Conservation (phyloP, 2,888 invertebrate species). For the Drosophila austrosaltans region DNA sequence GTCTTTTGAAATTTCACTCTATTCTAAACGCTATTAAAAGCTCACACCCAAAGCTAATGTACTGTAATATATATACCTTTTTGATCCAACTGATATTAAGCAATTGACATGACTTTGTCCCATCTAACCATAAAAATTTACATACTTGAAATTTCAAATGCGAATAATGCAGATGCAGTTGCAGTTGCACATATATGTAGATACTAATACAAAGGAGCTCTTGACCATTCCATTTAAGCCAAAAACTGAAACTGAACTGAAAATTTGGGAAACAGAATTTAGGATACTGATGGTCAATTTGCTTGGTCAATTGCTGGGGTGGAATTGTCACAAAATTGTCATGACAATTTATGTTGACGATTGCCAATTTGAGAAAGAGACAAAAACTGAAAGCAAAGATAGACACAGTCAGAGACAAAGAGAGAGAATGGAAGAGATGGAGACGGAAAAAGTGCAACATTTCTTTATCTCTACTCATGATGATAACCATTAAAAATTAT, state of each 20-base stretch:
- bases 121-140: constrained; percentile 39
- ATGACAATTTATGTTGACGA: constrained; percentile 46
- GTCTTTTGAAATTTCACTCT: too few species aligned
- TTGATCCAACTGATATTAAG: constrained; percentile 2
- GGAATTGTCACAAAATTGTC: constrained; percentile 37
- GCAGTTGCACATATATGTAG: not conserved
- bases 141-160: constrained; percentile 8
- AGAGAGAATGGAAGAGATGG: not conserved
- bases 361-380: constrained; percentile 38
- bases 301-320: constrained; percentile 65
- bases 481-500: constrained; percentile 47
- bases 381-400: not conserved
- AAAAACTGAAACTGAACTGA: constrained; percentile 39
- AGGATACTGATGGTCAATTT: constrained; percentile 73
- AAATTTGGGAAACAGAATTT: constrained; percentile 27
- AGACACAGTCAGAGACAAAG: too few species aligned
- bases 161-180: constrained; percentile 10
- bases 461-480: constrained; percentile 37
- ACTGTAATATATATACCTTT: constrained; percentile 6
- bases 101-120: constrained; percentile 28
- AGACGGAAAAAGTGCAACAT: constrained; percentile 6
- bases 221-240: constrained; percentile 13
- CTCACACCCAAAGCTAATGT: not conserved
- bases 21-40: too few species aligned
- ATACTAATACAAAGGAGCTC: constrained; percentile 25